phyloP scores from a whole-genome alignment of 2,888 invertebrate genomes.

The Gisinianus flammeolus region DNA sequence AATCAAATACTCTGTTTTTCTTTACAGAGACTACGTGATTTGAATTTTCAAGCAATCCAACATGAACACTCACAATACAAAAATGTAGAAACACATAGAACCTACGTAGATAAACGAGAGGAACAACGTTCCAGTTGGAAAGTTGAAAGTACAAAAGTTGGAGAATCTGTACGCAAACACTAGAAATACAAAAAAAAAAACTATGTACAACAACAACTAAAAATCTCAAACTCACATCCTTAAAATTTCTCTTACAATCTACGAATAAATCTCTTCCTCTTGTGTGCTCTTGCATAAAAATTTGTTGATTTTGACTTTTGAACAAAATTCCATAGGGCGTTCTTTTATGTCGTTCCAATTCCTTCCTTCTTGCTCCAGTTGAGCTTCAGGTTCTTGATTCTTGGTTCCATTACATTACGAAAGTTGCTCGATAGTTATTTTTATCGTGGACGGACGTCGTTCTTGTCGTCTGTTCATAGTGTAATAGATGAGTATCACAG shows the following conservation, averaged over 20 bases:
- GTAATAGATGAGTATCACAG: no score
- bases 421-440: no score
- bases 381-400: no score
- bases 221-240: not conserved
- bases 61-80: not conserved
- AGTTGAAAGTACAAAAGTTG: not conserved
- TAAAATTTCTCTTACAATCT: not conserved
- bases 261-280: not conserved
- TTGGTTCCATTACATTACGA: no score
- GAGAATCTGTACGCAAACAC: not conserved
- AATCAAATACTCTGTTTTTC: constrained; percentile 37
- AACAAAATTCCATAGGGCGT: not conserved
- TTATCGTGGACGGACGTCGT: no score
- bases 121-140: no score
- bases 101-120: no score
- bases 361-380: no score
- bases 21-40: constrained; percentile 3
- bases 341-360: not conserved
- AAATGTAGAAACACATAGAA: not conserved
- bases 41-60: not conserved
- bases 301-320: not conserved
- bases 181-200: constrained; percentile 4
- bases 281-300: not conserved
- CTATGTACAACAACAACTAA: no score
- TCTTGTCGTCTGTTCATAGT: no score